Conservation (phyloP, 2,113 vertebrate genomes). For the Hemiscyllium ocellatum region DNA sequence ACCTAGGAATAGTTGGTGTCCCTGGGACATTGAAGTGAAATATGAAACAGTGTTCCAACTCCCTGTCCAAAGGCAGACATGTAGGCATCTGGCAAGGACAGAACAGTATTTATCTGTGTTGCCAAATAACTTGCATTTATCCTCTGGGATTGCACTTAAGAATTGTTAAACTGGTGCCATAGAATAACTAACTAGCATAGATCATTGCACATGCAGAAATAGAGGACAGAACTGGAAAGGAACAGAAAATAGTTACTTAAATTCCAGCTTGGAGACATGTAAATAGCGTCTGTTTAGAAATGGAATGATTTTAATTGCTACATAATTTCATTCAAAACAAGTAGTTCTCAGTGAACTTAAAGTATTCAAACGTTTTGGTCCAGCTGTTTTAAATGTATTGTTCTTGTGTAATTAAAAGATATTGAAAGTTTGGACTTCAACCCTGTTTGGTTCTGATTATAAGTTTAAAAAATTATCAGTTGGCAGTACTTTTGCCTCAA, state of each 20-base stretch:
- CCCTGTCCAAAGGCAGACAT: background rate
- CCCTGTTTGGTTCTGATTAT: background rate
- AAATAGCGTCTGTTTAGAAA: background rate
- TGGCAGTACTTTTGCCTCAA: background rate
- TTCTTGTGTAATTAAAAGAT: background rate
- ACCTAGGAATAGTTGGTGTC: no score
- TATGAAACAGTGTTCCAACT: background rate
- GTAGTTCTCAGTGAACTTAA: background rate
- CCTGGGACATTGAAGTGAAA: background rate
- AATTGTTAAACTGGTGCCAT: background rate
- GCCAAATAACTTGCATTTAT: background rate
- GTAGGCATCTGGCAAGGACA: background rate
- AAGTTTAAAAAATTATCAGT: background rate
- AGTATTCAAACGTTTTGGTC: background rate
- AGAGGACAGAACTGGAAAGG: background rate
- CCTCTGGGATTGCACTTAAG: background rate
- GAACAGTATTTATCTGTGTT: background rate
- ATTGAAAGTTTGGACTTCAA: background rate
- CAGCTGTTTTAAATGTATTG: background rate
- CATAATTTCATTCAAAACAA: background rate
- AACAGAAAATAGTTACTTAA: background rate
- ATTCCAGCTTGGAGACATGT: background rate
- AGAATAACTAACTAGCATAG: background rate
- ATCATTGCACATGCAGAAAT: background rate
- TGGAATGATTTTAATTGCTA: background rate